Base-by-base conservation (phyloP, 2,888 invertebrate species). In the Horisme vitalbata region DNA sequence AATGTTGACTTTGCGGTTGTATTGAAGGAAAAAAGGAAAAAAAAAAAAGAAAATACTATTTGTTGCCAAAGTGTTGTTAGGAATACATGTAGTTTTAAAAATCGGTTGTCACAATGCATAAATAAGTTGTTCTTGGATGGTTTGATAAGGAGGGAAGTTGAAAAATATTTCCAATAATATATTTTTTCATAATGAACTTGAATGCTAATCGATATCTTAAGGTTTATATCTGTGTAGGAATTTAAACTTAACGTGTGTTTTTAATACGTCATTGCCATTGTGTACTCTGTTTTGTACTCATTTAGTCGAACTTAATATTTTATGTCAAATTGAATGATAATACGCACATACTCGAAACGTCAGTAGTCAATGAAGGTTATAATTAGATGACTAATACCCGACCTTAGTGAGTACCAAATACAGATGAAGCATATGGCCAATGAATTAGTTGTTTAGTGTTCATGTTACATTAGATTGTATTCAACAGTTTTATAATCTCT, bases 41-140 rank as follows among this genome's bases (percentile, higher is more conserved):
- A 58, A 67, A 71, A 74, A 71, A 66, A 57, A 63, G 68, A 75
- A 80, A 80, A 82, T 79, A 83, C 77, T 83, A 83, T 86, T 89
- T 89, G 90, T 90, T 90, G 90, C 90, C 90, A 90, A 90, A 90
- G 80, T 88, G 88, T 89, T 88, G 79, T 88, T 89, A 88, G 84
- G 78, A 74, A 80, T 88, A 82, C 80, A 68, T 79, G 82, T 87
- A 88, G 87, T 82, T 87, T 77, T 85, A 83, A 83, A 78, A 80
- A 83, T 85, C 81, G 88, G 85, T 88, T 88, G 89, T 88, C 88
- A 75, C 85, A 80, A 39, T 83, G 79, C 88, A 85, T 85, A 84
- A 86, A 81, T 86, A 84, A 86, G 83, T 86, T 88, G 83, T 86
- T 87, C 88, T 86, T 83, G 83, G 75, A 79, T 79, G 85, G 84